Conservation (phyloP, 2,888 invertebrate genomes). For the Emmelina monodactyla region DNA sequence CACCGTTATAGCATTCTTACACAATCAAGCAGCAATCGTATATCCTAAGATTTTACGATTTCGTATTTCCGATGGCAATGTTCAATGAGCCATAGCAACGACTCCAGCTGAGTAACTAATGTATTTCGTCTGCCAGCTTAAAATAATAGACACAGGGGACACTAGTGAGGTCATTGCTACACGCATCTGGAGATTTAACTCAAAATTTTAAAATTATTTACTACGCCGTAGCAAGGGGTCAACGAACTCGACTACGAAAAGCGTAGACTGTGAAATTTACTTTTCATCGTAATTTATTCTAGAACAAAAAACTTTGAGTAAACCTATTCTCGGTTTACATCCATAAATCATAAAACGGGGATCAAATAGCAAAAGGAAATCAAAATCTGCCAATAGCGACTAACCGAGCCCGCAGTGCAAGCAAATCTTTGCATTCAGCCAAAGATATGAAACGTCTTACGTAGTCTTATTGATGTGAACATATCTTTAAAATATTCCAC, state of each 20-base stretch:
- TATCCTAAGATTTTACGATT: not conserved
- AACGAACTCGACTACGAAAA: no score
- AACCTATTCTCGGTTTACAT: no score
- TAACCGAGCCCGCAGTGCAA: slow-evolving; percentile 27
- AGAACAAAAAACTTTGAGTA: no score
- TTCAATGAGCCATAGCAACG: not conserved
- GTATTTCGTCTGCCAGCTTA: slow-evolving; percentile 1
- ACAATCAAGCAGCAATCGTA: not conserved
- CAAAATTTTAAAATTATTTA: no score
- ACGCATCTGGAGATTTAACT: no score
- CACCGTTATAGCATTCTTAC: not conserved
- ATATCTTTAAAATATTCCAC: slow-evolving; percentile 20
- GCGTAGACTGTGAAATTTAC: no score
- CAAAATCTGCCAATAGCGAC: slow-evolving; percentile 11
- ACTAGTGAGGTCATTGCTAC: no score
- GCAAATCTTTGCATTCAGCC: slow-evolving; percentile 42
- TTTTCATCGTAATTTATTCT: no score
- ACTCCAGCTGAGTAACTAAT: not conserved
- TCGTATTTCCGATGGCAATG: not conserved
- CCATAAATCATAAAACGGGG: no score
- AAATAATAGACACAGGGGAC: not conserved
- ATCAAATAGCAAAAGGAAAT: slow-evolving; percentile 13
- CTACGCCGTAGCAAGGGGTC: no score
- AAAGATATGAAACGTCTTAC: slow-evolving; percentile 35
- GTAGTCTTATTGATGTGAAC: slow-evolving; percentile 29